Conservation (phyloP, 2,888 invertebrate genomes). For the Crocallis elinguaria region DNA sequence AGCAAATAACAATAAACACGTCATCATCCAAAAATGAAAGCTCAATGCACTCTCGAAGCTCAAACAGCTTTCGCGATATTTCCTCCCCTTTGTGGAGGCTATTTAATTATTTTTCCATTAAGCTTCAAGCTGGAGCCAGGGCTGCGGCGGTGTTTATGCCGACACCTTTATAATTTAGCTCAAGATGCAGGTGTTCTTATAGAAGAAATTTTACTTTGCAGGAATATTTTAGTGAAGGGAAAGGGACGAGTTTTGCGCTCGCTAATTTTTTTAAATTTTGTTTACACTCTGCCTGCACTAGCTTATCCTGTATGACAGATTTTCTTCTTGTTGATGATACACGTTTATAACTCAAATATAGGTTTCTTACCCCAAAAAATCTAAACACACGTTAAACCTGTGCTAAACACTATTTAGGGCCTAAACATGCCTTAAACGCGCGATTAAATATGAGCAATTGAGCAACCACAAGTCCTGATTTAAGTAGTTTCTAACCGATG, state of each 20-base stretch:
- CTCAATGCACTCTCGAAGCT: background rate
- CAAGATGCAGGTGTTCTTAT: background rate
- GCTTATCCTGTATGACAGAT: too few relatives aligned
- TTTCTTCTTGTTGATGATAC: too few relatives aligned
- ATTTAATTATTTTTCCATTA: slow-evolving; percentile 25
- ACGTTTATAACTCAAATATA: too few relatives aligned
- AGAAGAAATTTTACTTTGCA: background rate
- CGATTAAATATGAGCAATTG: too few relatives aligned
- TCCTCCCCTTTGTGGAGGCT: slow-evolving; percentile 1
- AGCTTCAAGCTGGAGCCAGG: slow-evolving; percentile 4
- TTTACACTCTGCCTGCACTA: too few relatives aligned
- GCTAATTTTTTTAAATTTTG: background rate
- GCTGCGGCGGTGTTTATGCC: background rate
- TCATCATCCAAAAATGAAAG: background rate
- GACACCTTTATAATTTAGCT: background rate
- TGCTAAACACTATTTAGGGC: too few relatives aligned
- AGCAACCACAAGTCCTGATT: too few relatives aligned
- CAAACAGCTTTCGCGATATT: background rate
- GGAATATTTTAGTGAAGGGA: background rate
- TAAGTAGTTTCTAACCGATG: too few relatives aligned
- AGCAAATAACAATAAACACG: background rate
- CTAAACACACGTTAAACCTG: too few relatives aligned
- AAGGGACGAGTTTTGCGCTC: background rate
- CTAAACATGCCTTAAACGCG: too few relatives aligned
- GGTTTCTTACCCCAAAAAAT: too few relatives aligned